Conservation (phyloP, 2,113 vertebrate genomes). For the Callocephalon fimbriatum region DNA sequence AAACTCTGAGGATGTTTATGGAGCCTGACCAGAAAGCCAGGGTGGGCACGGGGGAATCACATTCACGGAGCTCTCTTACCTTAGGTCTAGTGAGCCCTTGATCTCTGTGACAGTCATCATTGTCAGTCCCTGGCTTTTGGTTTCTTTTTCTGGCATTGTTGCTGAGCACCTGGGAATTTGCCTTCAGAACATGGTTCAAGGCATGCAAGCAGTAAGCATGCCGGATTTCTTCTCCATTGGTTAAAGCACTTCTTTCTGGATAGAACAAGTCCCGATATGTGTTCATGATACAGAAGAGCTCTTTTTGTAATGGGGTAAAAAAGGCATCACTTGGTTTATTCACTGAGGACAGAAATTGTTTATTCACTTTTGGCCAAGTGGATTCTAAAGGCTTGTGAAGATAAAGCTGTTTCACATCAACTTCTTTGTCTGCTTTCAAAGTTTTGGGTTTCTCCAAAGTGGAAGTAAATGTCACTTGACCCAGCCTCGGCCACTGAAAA, state of each 20-base stretch:
- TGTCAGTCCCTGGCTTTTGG: slow-evolving; percentile 66
- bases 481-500: slow-evolving; percentile 88
- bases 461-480: slow-evolving; percentile 80
- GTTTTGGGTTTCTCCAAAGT: slow-evolving; percentile 76
- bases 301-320: slow-evolving; percentile 85
- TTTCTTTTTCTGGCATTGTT: slow-evolving; percentile 86
- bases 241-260: slow-evolving; percentile 82
- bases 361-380: slow-evolving; percentile 83
- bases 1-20: background rate
- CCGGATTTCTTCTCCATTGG: slow-evolving; percentile 83
- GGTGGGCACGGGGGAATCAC: background rate
- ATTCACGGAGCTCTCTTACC: slow-evolving; percentile 69
- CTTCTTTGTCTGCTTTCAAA: slow-evolving; percentile 75
- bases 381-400: slow-evolving; percentile 87
- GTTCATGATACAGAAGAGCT: slow-evolving; percentile 91
- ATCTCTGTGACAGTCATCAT: slow-evolving; percentile 87
- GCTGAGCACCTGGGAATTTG: slow-evolving; percentile 88
- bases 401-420: slow-evolving; percentile 75
- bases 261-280: slow-evolving; percentile 90
- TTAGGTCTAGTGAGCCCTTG: slow-evolving; percentile 96
- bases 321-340: background rate
- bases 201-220: slow-evolving; percentile 89
- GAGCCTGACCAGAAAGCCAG: background rate
- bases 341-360: slow-evolving; percentile 50
- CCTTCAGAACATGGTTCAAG: slow-evolving; percentile 93